Evolutionary conservation across 2,888 invertebrate species (phyloP).

Genomic region (Euplexia lucipara): DNA sequence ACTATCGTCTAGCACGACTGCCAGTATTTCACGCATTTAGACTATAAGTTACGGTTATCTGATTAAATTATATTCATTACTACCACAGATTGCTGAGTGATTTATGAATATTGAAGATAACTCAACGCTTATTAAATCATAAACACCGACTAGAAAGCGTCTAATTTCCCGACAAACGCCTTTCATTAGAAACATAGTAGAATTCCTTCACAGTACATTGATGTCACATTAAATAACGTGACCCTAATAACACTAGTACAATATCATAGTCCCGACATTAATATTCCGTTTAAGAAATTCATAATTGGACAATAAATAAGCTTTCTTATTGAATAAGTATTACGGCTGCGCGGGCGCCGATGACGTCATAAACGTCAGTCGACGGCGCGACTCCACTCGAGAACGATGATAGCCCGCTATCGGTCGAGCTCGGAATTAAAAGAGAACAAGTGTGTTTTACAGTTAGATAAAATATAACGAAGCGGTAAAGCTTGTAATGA

Average conservation of each 20-base stretch:
- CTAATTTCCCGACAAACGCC: conserved; percentile 32
- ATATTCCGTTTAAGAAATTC: conserved; percentile 51
- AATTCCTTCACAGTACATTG: conserved; percentile 17
- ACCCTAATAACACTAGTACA: conserved; percentile 36
- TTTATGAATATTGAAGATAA: conserved; percentile 33
- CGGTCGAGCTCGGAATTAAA: conserved; percentile 49
- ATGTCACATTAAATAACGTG: conserved; percentile 43
- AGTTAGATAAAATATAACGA: conserved; percentile 64
- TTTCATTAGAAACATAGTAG: conserved; percentile 5
- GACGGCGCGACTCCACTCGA: conserved; percentile 37
- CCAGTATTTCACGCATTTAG: conserved; percentile 4
- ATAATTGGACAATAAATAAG: conserved; percentile 59
- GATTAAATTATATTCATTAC: conserved; percentile 34
- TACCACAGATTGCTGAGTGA: neutral
- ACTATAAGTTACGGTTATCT: neutral
- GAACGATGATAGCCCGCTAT: conserved; percentile 36
- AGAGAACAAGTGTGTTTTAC: conserved; percentile 58
- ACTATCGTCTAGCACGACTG: neutral
- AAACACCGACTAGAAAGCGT: conserved; percentile 36
- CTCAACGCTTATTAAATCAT: conserved; percentile 38
- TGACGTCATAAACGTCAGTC: conserved; percentile 55
- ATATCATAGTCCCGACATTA: conserved; percentile 26
- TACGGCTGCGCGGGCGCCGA: conserved; percentile 58
- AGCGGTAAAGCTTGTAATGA: conserved; percentile 58
- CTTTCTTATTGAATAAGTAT: conserved; percentile 59